Percentiles rank a stretch among this genome's conserved stretches.
phyloP scores from a whole-genome alignment of 2,888 invertebrate genomes.

The Hydriomena furcata region DNA sequence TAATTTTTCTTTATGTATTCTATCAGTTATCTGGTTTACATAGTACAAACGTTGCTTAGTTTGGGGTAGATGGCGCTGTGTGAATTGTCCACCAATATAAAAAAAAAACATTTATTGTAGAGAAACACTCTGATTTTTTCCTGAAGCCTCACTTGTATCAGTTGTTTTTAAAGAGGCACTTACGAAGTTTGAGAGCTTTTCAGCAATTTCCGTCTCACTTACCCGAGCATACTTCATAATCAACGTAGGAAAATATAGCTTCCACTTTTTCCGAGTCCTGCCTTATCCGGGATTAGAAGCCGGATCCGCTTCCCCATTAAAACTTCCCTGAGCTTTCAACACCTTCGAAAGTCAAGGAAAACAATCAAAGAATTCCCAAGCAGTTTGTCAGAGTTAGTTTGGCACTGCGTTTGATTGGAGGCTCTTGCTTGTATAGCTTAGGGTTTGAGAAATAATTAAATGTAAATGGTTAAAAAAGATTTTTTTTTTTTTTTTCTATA shows the following conservation, averaged over 20 bases:
- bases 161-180: constrained; percentile 3
- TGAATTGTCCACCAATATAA: too few relatives aligned
- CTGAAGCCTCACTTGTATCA: neutral
- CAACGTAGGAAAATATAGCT: constrained; percentile 29
- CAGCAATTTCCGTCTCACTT: constrained; percentile 2
- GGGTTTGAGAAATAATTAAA: neutral
- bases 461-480: too few relatives aligned
- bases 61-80: too few relatives aligned
- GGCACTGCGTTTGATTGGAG: constrained; percentile 4
- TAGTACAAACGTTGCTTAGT: too few relatives aligned
- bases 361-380: constrained; percentile 32
- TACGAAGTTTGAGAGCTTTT: constrained; percentile 9
- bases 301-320: constrained; percentile 51
- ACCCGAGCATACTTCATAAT: constrained; percentile 28
- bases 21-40: too few relatives aligned
- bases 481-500: too few relatives aligned
- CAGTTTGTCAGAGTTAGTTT: constrained; percentile 21
- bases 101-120: too few relatives aligned
- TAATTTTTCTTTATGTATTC: too few relatives aligned
- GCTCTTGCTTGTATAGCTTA: neutral
- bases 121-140: too few relatives aligned
- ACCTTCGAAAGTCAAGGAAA: constrained; percentile 31
- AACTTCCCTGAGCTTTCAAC: constrained; percentile 46
- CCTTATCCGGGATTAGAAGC: constrained; percentile 38
- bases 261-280: constrained; percentile 26